These are phyloP conservation scores for Bradysia coprophila DNA, from an alignment of 1,140 invertebrate genomes.

Conservation along the genomic window DNA sequence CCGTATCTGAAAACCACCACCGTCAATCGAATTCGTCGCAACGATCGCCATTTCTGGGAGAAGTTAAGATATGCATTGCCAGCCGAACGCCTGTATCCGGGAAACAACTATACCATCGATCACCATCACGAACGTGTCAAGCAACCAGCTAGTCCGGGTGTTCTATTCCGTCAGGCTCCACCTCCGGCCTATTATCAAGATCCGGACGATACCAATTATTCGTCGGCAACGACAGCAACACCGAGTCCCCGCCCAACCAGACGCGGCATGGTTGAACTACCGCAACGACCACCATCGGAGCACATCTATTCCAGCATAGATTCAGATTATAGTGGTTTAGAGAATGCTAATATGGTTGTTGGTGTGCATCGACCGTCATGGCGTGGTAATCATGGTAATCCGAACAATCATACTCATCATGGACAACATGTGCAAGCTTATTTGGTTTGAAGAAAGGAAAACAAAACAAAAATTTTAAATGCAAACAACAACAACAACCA, in stretches of 20 bases:
- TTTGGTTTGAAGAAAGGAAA: conserved; percentile 9
- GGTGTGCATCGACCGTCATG: conserved; percentile 10
- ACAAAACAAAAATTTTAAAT: too few relatives aligned
- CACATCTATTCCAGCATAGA: conserved; percentile 75
- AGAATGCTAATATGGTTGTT: conserved; percentile 22
- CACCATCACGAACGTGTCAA: conserved; percentile 36
- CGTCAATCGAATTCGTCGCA: conserved; percentile 63
- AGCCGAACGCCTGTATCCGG: conserved; percentile 32
- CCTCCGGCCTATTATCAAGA: conserved; percentile 24
- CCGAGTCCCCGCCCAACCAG: conserved; percentile 37
- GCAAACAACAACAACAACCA: too few relatives aligned
- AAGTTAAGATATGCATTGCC: conserved; percentile 76
- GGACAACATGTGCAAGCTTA: conserved; percentile 15
- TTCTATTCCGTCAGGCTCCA: conserved; percentile 21
- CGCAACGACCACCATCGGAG: conserved; percentile 51
- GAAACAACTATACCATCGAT: conserved; percentile 38
- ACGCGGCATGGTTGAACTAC: conserved; percentile 27
- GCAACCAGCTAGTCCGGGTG: conserved; percentile 30
- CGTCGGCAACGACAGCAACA: conserved; percentile 38
- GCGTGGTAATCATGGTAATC: neutral
- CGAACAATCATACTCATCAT: conserved; percentile 7
- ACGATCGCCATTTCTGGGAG: conserved; percentile 81
- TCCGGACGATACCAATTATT: conserved; percentile 34
- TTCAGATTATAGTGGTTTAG: conserved; percentile 43
- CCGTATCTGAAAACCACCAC: conserved; percentile 76